These are phyloP conservation scores for Hippocampus kuda DNA, from an alignment of 2,797 vertebrate genomes.

Conservation along the genomic window DNA sequence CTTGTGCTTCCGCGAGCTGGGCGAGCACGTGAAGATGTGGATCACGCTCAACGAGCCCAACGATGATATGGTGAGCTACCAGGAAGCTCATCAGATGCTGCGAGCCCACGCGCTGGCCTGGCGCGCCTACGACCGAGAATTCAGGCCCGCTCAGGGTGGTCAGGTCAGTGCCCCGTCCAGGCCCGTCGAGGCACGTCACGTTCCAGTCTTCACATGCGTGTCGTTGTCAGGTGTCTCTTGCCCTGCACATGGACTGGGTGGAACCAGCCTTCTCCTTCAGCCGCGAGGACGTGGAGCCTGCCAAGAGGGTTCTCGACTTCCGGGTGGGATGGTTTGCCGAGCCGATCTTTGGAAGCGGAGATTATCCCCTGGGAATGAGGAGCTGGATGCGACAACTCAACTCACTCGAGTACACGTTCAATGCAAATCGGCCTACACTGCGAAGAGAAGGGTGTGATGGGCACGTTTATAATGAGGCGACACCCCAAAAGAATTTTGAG, in stretches of 20 bases:
- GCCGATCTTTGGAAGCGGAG: slow-evolving; percentile 85
- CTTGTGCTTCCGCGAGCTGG: slow-evolving; percentile 81
- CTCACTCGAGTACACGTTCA: slow-evolving; percentile 55
- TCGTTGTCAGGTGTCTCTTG: slow-evolving; percentile 72
- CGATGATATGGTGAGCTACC: slow-evolving; percentile 75
- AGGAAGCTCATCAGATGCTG: slow-evolving; percentile 81
- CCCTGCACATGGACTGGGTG: slow-evolving; percentile 87
- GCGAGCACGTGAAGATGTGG: slow-evolving; percentile 84
- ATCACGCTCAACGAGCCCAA: slow-evolving; percentile 88
- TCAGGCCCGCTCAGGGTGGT: slow-evolving; percentile 76
- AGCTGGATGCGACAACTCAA: slow-evolving; percentile 78
- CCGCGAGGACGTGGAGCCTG: slow-evolving; percentile 74
- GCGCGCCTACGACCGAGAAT: slow-evolving; percentile 77
- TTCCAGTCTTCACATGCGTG: not conserved
- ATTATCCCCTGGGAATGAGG: slow-evolving; percentile 85
- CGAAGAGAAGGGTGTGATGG: too few species aligned
- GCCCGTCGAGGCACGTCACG: too few species aligned
- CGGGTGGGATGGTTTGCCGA: slow-evolving; percentile 87
- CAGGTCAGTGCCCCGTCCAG: slow-evolving; percentile 49
- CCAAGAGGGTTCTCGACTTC: slow-evolving; percentile 82
- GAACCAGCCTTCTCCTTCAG: slow-evolving; percentile 89
- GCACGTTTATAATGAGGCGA: not conserved
- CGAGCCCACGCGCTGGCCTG: slow-evolving; percentile 83
- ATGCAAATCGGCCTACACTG: not conserved
- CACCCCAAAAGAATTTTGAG: not conserved